A percentile compares a stretch with the other conserved stretches of the same genome.
Evolutionary conservation across 2,113 vertebrate species (phyloP).

Genomic region (Mus spicilegus): DNA sequence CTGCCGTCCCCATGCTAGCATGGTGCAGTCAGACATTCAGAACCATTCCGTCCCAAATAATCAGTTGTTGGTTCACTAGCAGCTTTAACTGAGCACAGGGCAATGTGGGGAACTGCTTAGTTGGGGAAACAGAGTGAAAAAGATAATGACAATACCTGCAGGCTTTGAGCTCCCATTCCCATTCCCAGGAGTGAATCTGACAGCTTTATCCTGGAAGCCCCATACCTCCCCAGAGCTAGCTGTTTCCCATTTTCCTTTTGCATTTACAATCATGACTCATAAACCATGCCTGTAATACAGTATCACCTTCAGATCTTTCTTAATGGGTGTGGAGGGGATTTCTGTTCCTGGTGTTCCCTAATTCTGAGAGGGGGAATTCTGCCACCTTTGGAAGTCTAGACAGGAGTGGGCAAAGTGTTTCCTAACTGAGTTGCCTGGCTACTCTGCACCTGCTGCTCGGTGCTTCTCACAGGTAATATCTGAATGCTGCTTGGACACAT

Average conservation of each 20-base stretch:
- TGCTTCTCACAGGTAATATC: background rate
- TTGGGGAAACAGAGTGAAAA: background rate
- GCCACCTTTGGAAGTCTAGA: background rate
- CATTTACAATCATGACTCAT: background rate
- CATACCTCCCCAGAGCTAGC: rapidly evolving
- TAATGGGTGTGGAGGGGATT: background rate
- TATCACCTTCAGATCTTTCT: background rate
- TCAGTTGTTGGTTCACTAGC: background rate
- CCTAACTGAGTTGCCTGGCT: rapidly evolving
- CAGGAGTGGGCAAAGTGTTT: rapidly evolving
- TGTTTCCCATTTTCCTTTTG: background rate
- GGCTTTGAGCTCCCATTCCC: background rate
- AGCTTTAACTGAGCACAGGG: background rate
- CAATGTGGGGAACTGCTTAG: background rate
- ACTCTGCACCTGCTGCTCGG: too few relatives aligned
- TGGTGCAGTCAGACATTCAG: background rate
- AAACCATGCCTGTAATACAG: background rate
- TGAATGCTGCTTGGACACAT: background rate
- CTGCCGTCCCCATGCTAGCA: background rate
- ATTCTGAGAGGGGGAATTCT: background rate
- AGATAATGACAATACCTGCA: too few relatives aligned
- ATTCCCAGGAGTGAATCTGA: too few relatives aligned
- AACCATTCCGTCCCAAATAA: background rate
- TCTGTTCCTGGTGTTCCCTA: too few relatives aligned
- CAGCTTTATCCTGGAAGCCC: background rate